Base-by-base conservation (phyloP, 1,140 invertebrate species). In the Bombus soroeensis region DNA sequence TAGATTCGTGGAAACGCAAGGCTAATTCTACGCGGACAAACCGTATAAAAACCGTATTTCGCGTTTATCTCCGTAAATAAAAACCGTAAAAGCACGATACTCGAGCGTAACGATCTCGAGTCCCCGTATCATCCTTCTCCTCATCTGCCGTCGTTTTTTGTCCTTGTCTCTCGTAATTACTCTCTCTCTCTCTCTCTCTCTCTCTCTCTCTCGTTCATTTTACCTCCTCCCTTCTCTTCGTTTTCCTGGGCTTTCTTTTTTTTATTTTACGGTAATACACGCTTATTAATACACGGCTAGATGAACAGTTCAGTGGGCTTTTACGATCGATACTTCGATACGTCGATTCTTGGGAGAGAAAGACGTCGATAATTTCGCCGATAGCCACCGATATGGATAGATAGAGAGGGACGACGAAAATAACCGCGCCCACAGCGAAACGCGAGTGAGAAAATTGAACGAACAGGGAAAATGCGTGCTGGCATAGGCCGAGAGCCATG, bases 391-490 rank as follows among this genome's bases (percentile, higher is more conserved):
- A 53, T 53, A 37, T 6, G 8, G 12, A 32, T 12, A 25, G 34
- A 37, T 0, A 59, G 25, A 39, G 39, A 12, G n/a, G 59, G 32
- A 62, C 43, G 71, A 83, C 74, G 81, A 78, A 83, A 83, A 83
- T 83, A 83, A 75, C 82, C 53, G 75, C 39, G 64, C 41, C 13
- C 41, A 66, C 34, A 37, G 64, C 25, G 59, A 83, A 25, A 83
- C 32, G 66, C 74, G 74, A 83, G 82, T 39, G 74, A 78, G 75
- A 84, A 84, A 84, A 79, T 70, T 79, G 75, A 84, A 79, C 82
- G 64, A 79, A 79, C n/a, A 47, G 47, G 66, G 53, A 37, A 57
- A 57, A 79, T 37, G 47, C n/a, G 76, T 25, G 32, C 47, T 59
- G 53, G 82, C 37, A 53, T 62, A 68, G 41, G 59, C 34, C 59